Evolutionary conservation across 1,140 invertebrate genomes (phyloP), one percentile per base, ranked within the genome.

Genomic region (Brachionus sp.): DNA sequence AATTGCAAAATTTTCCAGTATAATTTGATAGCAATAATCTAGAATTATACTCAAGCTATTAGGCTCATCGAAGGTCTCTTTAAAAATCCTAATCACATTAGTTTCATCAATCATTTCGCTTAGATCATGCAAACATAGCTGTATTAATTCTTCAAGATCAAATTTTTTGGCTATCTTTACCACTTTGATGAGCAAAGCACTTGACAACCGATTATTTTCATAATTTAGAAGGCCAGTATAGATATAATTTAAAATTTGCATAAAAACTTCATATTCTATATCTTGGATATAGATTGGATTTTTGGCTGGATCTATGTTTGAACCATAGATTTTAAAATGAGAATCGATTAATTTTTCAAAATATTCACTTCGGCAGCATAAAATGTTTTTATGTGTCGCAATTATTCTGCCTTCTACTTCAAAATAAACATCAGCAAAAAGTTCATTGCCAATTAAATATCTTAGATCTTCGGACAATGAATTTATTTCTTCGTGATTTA

Each of bases 401-500:
- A 80, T 42, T 13, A 80, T 3, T 53, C 57, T 80, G 13, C 57
- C 77, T 23, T 80, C 77, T 2, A 80, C 46, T 62, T 80, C 77
- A 66, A 80, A 80, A 66, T 80, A 66, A 62, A 80, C 77, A 42
- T 80, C 77, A 13, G 77, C 77, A 42, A 80, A 80, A 10, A 80
- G 12, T 23, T 80, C 57, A 44, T 80, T 80, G n/a, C 19, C 29
- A 42, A 80, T 57, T 12, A 80, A 23, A 37, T 25, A 37, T 6
- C 16, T 19, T 19, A 80, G 39, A 33, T 80, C 35, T 19, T 35
- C 23, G 4, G 77, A 57, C 33, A 80, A 23, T 3, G 77, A 80
- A 23, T 29, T 25, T 2, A 10, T 25, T 57, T 16, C n/a, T 13
- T 37, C 13, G 19, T 19, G 5, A 13, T 57, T 37, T 57, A 5